Conservation (phyloP, 2,113 vertebrate genomes). For the Epinephelus fuscoguttatus region DNA sequence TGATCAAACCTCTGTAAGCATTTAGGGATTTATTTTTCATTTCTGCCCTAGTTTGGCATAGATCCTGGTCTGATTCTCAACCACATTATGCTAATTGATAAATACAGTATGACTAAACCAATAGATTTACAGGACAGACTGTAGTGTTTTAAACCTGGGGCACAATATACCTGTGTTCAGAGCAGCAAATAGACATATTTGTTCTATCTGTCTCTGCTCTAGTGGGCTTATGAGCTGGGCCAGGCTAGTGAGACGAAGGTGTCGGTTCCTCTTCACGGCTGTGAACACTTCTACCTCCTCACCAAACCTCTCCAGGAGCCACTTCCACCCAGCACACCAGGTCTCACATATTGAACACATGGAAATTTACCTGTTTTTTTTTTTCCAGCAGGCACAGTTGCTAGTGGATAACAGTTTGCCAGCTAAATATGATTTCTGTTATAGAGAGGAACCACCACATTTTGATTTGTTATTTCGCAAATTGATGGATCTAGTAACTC, state of each 20-base stretch:
- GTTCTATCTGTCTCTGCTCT: slow-evolving; percentile 45
- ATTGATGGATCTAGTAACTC: not conserved
- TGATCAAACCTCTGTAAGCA: not conserved
- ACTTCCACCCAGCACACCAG: slow-evolving; percentile 85
- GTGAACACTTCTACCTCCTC: slow-evolving; percentile 98
- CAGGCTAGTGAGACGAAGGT: slow-evolving; percentile 92
- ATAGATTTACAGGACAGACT: not conserved
- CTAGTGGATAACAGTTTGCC: not conserved
- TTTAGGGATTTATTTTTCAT: not conserved
- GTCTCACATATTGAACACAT: slow-evolving; percentile 77
- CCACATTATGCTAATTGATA: not conserved
- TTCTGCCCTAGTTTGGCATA: not conserved
- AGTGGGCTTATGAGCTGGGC: slow-evolving; percentile 99
- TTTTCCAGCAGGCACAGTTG: not conserved
- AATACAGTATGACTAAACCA: not conserved
- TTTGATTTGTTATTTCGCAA: not conserved
- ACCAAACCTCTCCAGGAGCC: slow-evolving; percentile 91
- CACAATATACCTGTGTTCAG: not conserved
- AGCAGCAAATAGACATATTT: not conserved
- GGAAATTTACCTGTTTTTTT: not conserved
- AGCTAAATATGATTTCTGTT: not conserved
- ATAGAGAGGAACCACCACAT: not conserved
- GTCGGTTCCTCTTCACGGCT: slow-evolving; percentile 95
- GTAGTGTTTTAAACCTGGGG: not conserved
- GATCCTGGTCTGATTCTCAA: not conserved